Base-by-base conservation (phyloP, 2,113 vertebrate species). In the Bubalus kerabau region DNA sequence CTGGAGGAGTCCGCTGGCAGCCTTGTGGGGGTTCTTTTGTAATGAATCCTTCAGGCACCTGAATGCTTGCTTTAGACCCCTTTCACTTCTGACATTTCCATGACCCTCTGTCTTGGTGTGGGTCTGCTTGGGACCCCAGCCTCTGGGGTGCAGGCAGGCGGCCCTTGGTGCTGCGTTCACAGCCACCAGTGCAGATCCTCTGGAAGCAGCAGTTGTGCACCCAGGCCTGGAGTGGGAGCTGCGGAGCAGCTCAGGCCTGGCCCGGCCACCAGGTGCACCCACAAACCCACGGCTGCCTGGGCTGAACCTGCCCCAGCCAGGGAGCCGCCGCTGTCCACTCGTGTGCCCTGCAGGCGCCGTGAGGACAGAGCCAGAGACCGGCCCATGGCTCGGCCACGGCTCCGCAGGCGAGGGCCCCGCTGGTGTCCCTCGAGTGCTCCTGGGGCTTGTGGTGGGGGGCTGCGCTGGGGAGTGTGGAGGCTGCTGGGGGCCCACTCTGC, bases 271-370 rank as follows among this genome's bases (percentile, higher is more conserved):
- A 2, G 2, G 26, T 10, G 26, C 43, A 2, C 43, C 74, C 43
- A 48, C 26, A 78, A 16, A 78, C 76, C 76, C 76, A 30, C 7
- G 2, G 76, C 43, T 17, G 43, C 76, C 26, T 0, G 4, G 14
- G 43, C 76, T 26, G 1, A 0, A 46, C 76, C 71, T 26, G 23
- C 40, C 71, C 40, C 76, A 78, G 74, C 43, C 26, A 78, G 26
- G 43, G 24, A 10, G 74, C 43, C 0, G 0, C 4, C 0, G 1
- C 26, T 48, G 43, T 28, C 76, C 14, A 17, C 4, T 10, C 4
- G 0, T 0, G 17, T 71, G 64, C 19, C n/a, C 64, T 21, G n/a
- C n/a, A 71, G 64, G n/a, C 9, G 1, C n/a, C 9, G 2, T 11
- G 64, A 12, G 64, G 64, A 12, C 64, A 36, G 64, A 71, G 9